These are phyloP conservation scores for Margarornis squamiger DNA, from an alignment of 2,797 vertebrate genomes.

Conservation along the genomic window DNA sequence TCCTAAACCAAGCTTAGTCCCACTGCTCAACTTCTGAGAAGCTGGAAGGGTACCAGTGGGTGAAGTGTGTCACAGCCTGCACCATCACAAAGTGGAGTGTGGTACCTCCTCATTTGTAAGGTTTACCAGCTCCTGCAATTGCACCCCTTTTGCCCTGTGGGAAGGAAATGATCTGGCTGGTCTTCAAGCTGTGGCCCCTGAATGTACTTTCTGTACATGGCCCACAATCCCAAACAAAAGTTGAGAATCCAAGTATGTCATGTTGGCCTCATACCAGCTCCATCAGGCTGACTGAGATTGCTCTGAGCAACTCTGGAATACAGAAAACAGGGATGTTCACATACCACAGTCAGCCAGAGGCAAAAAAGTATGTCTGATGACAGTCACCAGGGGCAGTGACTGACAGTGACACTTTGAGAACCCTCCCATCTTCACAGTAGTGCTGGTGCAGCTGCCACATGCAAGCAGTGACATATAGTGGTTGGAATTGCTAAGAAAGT, in stretches of 20 bases:
- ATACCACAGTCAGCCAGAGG: neutral
- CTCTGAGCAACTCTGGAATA: neutral
- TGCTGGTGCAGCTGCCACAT: neutral
- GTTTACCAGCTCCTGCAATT: neutral
- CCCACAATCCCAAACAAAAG: neutral
- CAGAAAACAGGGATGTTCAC: neutral
- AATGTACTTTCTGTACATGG: neutral
- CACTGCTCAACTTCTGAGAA: neutral
- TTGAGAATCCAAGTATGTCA: neutral
- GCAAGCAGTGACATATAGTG: neutral
- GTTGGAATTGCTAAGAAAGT: neutral
- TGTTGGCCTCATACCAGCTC: neutral
- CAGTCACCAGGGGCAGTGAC: neutral
- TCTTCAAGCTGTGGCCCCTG: neutral
- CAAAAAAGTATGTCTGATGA: neutral
- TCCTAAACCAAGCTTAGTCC: neutral
- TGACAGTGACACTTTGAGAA: neutral
- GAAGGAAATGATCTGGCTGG: neutral
- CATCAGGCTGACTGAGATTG: neutral
- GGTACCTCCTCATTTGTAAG: neutral
- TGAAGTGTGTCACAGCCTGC: neutral
- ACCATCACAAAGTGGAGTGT: neutral
- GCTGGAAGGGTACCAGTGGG: neutral
- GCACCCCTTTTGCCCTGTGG: neutral
- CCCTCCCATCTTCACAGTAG: neutral